Evolutionary conservation across 2,797 vertebrate genomes (phyloP), one percentile per base, ranked within the genome.

Genomic region (Melopsittacus undulatus): DNA sequence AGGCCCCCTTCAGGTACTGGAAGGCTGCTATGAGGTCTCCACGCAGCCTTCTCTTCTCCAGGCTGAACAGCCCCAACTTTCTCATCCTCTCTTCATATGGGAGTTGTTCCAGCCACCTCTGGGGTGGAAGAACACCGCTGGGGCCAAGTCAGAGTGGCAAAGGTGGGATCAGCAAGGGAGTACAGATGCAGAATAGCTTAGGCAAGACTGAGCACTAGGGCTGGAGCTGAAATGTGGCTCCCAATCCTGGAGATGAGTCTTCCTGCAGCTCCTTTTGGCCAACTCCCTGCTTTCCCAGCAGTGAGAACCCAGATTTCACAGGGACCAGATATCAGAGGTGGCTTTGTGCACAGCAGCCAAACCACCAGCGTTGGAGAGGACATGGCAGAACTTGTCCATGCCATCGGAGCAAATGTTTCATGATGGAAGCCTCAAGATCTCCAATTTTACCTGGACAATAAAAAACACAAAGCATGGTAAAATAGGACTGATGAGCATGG

Each of bases 171-270:
- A 83, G 26, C 83, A 78, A 69, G 7, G 3, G 7, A 43, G 27
- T 32, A 45, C 7, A 59, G 24, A 76, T 74, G 24, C 36, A 63
- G 10, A 19, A 16, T 11, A 62, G 24, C 29, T 56, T 43, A 45
- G 12, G 21, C 34, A 74, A 46, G 34, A 82, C 30, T 17, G 26
- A 22, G 13, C 24, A 32, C 0, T 1, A 81, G 57, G 10, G 15
- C 66, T 81, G 43, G 40, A 64, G 69, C 36, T 72, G 77, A 87
- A 75, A 64, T 10, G 27, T 2, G 7, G 10, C 11, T 21, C 66
- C 17, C 52, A 64, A 61, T 11, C 8, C 27, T 0, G 0, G 7
- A 21, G 23, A 45, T 30, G 59, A 42, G 23, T 80, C 40, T 51
- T 85, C 23, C 67, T 3, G 1, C 43, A 63, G 46, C n/a, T 81